A percentile compares a stretch with the other conserved stretches of the same genome.
These are phyloP conservation scores for Larimichthys crocea DNA, from an alignment of 2,113 vertebrate genomes.

Conservation along the genomic window DNA sequence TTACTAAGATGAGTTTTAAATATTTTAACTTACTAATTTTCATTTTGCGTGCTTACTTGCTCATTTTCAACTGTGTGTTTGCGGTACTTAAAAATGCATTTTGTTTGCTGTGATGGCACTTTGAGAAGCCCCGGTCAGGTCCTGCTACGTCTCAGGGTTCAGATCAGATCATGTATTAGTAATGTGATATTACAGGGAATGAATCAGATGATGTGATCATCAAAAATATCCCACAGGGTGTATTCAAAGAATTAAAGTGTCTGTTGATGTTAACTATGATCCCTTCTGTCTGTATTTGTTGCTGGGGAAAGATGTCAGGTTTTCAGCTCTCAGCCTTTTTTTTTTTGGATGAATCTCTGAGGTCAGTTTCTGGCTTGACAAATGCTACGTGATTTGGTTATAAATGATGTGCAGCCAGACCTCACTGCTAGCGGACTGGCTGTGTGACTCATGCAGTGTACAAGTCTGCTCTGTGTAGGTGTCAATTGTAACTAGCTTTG, in stretches of 20 bases:
- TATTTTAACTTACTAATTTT: constrained; percentile 23
- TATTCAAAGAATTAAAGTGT: constrained; percentile 53
- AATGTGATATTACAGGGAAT: constrained; percentile 1
- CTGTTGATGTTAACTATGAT: constrained; percentile 23
- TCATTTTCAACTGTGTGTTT: constrained; percentile 12
- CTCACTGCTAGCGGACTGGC: neutral
- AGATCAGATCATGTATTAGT: constrained; percentile 8
- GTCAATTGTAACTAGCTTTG: constrained; percentile 6
- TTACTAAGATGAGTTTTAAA: constrained; percentile 34
- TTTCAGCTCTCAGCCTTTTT: neutral
- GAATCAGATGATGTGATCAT: constrained; percentile 12
- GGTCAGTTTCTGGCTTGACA: constrained; percentile 31
- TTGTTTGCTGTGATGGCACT: constrained; percentile 61
- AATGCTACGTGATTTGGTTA: constrained; percentile 44
- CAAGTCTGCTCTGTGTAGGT: neutral
- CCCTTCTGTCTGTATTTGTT: constrained; percentile 6
- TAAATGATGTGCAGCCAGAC: neutral
- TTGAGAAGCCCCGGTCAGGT: constrained; percentile 43
- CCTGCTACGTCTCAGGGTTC: constrained; percentile 27
- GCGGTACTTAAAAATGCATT: neutral
- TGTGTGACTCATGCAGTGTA: constrained; percentile 54
- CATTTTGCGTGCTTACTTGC: constrained; percentile 30
- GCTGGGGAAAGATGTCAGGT: neutral
- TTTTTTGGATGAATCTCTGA: constrained; percentile 15
- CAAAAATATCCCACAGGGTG: neutral